Percentiles rank a stretch among this genome's conserved stretches.
These are phyloP conservation scores for Caenorhabditis virilis DNA, from an alignment of 2,888 invertebrate species.

Conservation along the genomic window DNA sequence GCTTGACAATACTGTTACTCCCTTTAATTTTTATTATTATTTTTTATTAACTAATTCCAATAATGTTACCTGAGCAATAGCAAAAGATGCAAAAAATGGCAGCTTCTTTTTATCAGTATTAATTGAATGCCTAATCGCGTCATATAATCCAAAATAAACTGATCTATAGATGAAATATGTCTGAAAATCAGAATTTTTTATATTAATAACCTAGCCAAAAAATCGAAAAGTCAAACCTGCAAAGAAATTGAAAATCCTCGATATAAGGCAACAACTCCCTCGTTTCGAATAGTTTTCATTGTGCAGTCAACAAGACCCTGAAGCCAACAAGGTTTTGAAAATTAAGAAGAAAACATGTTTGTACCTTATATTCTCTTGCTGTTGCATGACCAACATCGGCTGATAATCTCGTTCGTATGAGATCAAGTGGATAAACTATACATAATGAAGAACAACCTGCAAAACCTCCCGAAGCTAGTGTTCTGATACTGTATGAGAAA, in stretches of 20 bases:
- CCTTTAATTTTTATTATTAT: constrained; percentile 18
- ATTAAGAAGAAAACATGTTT: neutral
- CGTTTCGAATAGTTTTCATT: constrained; percentile 78
- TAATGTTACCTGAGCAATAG: constrained; percentile 71
- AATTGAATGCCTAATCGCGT: constrained; percentile 80
- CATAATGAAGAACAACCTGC: constrained; percentile 55
- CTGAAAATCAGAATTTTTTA: constrained; percentile 17
- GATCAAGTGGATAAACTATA: constrained; percentile 56
- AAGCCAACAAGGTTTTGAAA: neutral
- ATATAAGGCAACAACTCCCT: constrained; percentile 84
- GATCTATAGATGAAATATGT: constrained; percentile 83
- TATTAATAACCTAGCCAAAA: neutral
- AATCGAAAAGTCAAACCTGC: constrained; percentile 75
- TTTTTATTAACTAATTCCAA: neutral
- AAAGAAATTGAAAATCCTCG: constrained; percentile 91
- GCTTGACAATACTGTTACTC: constrained; percentile 46
- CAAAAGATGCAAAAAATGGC: constrained; percentile 87
- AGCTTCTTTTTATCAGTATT: constrained; percentile 79
- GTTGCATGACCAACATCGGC: constrained; percentile 48
- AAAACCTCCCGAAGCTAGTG: constrained; percentile 49
- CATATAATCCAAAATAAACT: constrained; percentile 91
- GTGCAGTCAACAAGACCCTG: constrained; percentile 52
- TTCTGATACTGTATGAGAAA: constrained; percentile 41
- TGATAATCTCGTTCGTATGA: constrained; percentile 50
- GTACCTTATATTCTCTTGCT: constrained; percentile 47